These are phyloP conservation scores for Lithophane ornitopus DNA, from an alignment of 2,888 invertebrate species.

Conservation along the genomic window DNA sequence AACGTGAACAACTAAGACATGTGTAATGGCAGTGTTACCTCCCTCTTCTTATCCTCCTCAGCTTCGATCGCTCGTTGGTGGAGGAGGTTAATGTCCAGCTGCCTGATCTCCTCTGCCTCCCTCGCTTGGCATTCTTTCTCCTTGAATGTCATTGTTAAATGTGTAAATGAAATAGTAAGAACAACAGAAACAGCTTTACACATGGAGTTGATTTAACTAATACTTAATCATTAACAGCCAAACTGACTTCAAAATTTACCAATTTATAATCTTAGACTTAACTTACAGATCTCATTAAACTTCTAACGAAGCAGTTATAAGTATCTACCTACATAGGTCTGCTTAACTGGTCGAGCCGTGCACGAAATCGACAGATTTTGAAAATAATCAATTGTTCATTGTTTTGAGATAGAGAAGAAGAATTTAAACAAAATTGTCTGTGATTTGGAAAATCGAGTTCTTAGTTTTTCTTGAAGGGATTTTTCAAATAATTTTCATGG, in stretches of 20 bases:
- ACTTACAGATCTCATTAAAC: background rate
- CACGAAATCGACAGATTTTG: background rate
- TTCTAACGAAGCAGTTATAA: background rate
- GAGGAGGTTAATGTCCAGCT: constrained; percentile 91
- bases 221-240: background rate
- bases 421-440: background rate
- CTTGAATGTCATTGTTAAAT: constrained; percentile 74
- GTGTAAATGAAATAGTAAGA: constrained; percentile 13
- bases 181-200: constrained; percentile 28
- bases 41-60: constrained; percentile 89
- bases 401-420: background rate
- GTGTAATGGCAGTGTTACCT: constrained; percentile 75
- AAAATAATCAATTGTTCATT: background rate
- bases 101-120: constrained; percentile 90
- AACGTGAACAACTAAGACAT: background rate
- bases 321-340: background rate
- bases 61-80: constrained; percentile 92
- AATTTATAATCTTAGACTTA: background rate
- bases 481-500: background rate
- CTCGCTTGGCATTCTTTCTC: constrained; percentile 91
- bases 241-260: background rate
- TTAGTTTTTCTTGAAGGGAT: background rate
- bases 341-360: too few species aligned
- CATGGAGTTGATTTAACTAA: background rate
- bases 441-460: background rate